Conservation (phyloP, 2,888 invertebrate species). For the Halocaridina rubra region DNA sequence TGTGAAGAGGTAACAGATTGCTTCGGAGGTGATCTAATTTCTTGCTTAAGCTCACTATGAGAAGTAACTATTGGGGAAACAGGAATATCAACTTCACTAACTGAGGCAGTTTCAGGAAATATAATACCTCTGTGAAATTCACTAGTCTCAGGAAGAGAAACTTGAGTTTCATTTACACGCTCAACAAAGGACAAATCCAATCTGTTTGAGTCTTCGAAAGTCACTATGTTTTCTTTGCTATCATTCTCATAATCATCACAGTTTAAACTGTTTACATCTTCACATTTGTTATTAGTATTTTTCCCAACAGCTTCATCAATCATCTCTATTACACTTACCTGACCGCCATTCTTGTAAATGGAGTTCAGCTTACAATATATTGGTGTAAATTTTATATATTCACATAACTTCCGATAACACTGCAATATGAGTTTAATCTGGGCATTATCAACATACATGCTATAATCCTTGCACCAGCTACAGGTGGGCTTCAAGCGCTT, state of each 20-base stretch:
- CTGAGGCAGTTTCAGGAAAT: not conserved
- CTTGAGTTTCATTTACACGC: not conserved
- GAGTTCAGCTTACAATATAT: slow-evolving; percentile 76
- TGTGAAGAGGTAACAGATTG: not conserved
- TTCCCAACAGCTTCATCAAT: slow-evolving; percentile 76
- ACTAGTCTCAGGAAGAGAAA: not conserved
- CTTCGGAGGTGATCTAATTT: not conserved
- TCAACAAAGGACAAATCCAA: not conserved
- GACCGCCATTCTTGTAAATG: slow-evolving; percentile 70
- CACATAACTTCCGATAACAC: slow-evolving; percentile 90
- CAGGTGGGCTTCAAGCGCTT: slow-evolving; percentile 88
- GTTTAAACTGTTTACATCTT: slow-evolving; percentile 42
- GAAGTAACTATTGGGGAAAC: slow-evolving; percentile 16
- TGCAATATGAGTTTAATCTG: slow-evolving; percentile 83
- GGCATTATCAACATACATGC: slow-evolving; percentile 84
- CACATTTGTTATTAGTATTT: slow-evolving; percentile 30
- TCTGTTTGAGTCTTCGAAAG: not conserved
- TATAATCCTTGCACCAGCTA: slow-evolving; percentile 86
- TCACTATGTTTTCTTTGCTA: slow-evolving; percentile 23
- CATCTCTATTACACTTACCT: slow-evolving; percentile 77
- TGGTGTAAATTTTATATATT: slow-evolving; percentile 80
- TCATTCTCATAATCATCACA: slow-evolving; percentile 45
- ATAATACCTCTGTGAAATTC: not conserved
- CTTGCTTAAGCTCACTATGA: slow-evolving; percentile 6
- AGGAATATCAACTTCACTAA: slow-evolving; percentile 1